These are phyloP conservation scores for Caenorhabditis becei DNA, from an alignment of 2,888 invertebrate genomes.

Conservation along the genomic window DNA sequence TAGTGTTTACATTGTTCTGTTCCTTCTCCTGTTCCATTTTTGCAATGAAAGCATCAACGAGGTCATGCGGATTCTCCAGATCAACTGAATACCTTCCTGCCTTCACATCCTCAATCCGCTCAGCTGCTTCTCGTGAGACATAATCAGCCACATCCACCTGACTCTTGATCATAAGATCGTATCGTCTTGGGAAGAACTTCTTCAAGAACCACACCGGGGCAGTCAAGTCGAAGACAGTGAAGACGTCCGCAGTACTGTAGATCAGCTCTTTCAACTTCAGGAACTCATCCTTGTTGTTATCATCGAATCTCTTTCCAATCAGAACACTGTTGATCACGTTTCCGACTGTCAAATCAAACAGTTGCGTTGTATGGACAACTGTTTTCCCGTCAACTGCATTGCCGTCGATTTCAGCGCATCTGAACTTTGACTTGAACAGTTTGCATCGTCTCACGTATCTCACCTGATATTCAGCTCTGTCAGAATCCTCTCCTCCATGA, in stretches of 20 bases:
- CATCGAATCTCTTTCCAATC: constrained; percentile 41
- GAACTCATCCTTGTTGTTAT: constrained; percentile 28
- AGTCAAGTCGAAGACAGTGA: constrained; percentile 33
- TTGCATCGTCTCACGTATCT: constrained; percentile 53
- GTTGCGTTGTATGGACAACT: constrained; percentile 23
- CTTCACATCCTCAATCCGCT: constrained; percentile 11
- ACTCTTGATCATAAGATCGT: background rate
- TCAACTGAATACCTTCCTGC: constrained; percentile 27
- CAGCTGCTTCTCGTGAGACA: constrained; percentile 11
- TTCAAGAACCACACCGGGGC: constrained; percentile 33
- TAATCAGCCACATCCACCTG: constrained; percentile 10
- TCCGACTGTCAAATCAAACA: constrained; percentile 54
- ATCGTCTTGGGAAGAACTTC: constrained; percentile 22
- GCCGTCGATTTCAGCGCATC: constrained; percentile 39
- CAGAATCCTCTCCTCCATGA: constrained; percentile 60
- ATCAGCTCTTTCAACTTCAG: constrained; percentile 18
- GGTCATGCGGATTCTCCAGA: constrained; percentile 55
- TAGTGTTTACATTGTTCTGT: background rate
- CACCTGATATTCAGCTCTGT: constrained; percentile 37
- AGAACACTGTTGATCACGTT: constrained; percentile 46
- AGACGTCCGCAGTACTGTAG: background rate
- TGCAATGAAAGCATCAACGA: constrained; percentile 58
- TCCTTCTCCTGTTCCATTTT: constrained; percentile 57
- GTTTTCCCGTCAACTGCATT: constrained; percentile 27
- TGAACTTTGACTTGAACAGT: constrained; percentile 51